These are phyloP conservation scores for Glyptemys insculpta DNA, from an alignment of 2,797 vertebrate species.

Conservation along the genomic window DNA sequence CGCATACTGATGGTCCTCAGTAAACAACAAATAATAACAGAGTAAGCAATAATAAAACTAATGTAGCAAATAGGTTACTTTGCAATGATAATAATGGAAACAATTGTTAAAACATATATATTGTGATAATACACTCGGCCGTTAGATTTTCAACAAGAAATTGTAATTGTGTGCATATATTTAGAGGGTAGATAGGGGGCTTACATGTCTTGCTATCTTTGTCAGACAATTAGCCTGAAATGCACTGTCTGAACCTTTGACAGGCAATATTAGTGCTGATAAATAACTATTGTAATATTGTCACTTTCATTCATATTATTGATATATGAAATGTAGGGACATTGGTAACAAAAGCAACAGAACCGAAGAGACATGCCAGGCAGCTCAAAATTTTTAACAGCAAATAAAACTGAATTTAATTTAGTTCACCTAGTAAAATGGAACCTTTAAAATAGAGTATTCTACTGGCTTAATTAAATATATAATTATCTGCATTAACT, in stretches of 20 bases:
- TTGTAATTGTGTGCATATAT: neutral
- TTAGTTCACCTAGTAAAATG: neutral
- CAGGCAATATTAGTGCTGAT: too few species aligned
- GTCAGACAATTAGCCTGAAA: neutral
- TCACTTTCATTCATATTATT: neutral
- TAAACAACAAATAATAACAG: neutral
- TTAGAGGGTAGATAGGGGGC: neutral
- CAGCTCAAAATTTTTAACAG: neutral
- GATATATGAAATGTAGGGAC: neutral
- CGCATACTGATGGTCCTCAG: neutral
- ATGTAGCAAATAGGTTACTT: neutral
- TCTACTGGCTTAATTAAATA: neutral
- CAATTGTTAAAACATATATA: too few species aligned
- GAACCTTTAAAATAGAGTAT: neutral
- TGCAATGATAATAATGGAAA: neutral
- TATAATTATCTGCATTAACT: neutral
- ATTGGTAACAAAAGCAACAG: neutral
- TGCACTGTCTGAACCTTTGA: neutral
- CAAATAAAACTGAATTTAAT: neutral
- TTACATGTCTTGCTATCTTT: neutral
- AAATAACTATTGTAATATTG: too few species aligned
- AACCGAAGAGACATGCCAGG: neutral
- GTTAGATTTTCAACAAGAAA: neutral
- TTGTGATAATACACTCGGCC: neutral
- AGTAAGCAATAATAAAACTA: neutral